Base-by-base conservation (phyloP, 2,113 vertebrate genomes). In the Paramormyrops kingsleyae region DNA sequence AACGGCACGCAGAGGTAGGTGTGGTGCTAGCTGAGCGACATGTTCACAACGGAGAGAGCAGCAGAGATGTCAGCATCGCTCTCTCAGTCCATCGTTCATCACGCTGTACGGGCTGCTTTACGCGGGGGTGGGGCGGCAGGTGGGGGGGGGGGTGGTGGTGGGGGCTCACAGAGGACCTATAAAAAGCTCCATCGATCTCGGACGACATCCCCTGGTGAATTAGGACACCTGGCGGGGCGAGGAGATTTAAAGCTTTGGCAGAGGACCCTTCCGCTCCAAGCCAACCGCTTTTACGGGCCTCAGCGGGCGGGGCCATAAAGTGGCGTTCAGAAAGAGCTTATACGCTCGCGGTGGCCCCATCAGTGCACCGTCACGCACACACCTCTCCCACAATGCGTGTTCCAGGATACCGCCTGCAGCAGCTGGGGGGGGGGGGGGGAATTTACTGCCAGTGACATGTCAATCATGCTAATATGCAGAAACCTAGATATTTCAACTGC, bases 401-500 rank as follows among this genome's bases (percentile, higher is more conserved):
- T 70, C n/a, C 62, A 31, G 62, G n/a, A 70, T 70, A 70, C 62
- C 3, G 74, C 74, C 35, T 39, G 35, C 74, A 77, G 70, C 70
- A 77, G 70, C 35, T 39, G 74, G 31, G 27, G 13, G 35, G 74
- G 70, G 27, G 70, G 70, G 4, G 8, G 44, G 46, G 24, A 24
- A n/a, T 39, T 80, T 42, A 17, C 35, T 80, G 74, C 13, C 35
- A 42, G 74, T 80, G 74, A 70, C 62, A 70, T 80, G 35, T 80
- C 35, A 80, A 42, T 80, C 74, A 80, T 80, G 74, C 74, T 80
- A 80, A 80, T 42, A 19, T 80, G 74, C 74, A 80, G 74, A 80
- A 80, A 42, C 17, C 74, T 80, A 42, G 74, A 39, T 42, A 80
- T 80, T 80, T 80, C 15, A 77, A 42, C 13, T 19, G 35, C 35